Evolutionary conservation across 2,113 vertebrate species (phyloP).

Genomic region (Melozone crissalis): DNA sequence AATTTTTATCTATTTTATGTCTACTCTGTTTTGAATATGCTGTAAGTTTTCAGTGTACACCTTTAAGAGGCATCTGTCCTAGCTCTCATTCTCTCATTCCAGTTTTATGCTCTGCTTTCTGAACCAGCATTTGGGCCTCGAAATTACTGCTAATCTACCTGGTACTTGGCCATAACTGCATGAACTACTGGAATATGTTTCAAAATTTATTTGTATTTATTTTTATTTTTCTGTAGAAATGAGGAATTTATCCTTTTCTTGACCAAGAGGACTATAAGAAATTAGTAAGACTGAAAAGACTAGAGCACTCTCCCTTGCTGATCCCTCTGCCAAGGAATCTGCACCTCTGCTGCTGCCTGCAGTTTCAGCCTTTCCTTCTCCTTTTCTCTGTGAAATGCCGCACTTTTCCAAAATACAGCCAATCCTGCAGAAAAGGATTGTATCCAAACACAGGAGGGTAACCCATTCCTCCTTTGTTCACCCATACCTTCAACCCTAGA

Average conservation of each 20-base stretch:
- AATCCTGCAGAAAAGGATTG: background rate
- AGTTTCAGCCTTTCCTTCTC: background rate
- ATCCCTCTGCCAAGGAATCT: background rate
- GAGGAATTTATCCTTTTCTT: background rate
- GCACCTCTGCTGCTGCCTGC: background rate
- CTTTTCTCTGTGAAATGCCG: background rate
- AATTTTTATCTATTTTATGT: background rate
- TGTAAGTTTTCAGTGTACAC: background rate
- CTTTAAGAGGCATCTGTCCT: background rate
- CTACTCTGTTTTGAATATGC: background rate
- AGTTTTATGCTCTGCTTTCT: background rate
- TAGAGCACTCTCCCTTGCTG: background rate
- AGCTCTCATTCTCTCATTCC: background rate
- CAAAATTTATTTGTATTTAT: background rate
- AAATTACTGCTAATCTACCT: background rate
- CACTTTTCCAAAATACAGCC: background rate
- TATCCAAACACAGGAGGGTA: background rate
- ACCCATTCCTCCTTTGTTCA: background rate
- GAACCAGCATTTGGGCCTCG: background rate
- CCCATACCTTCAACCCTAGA: background rate
- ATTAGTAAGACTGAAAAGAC: background rate
- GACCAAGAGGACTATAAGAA: fast-evolving
- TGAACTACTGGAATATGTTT: background rate
- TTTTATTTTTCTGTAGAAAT: background rate
- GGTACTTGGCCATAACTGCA: background rate